Evolutionary conservation across 2,797 vertebrate genomes (phyloP).

Genomic region (Monodelphis domestica): DNA sequence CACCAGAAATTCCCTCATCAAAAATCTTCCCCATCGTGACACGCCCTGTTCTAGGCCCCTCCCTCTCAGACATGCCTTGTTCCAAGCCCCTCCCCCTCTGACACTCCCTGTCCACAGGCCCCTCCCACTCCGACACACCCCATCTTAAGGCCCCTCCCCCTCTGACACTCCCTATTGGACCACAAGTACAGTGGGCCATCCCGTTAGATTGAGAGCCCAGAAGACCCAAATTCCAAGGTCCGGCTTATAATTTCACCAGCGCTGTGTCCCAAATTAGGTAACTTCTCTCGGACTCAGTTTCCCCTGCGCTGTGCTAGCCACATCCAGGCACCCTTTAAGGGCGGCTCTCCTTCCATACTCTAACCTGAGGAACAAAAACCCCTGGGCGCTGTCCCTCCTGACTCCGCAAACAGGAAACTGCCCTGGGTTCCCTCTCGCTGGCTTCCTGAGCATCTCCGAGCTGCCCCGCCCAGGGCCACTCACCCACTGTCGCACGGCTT

Average conservation of each 20-base stretch:
- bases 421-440: too few relatives aligned
- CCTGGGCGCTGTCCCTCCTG: too few relatives aligned
- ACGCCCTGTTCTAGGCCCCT: too few relatives aligned
- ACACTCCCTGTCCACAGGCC: not conserved
- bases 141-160: too few relatives aligned
- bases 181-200: not conserved
- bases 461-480: conserved; percentile 13
- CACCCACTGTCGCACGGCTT: conserved; percentile 93
- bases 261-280: not conserved
- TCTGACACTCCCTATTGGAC: not conserved
- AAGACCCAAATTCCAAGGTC: not conserved
- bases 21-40: not conserved
- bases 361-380: too few relatives aligned
- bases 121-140: not conserved
- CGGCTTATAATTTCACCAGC: not conserved
- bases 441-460: too few relatives aligned
- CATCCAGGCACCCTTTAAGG: too few relatives aligned
- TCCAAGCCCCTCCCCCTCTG: not conserved
- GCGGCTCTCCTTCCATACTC: too few relatives aligned
- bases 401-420: too few relatives aligned
- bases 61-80: not conserved
- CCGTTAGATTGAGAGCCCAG: not conserved
- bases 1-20: not conserved
- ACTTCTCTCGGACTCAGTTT: too few relatives aligned
- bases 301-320: too few relatives aligned